Percentiles rank a stretch among this genome's conserved stretches.
These are phyloP conservation scores for Rhinichthys osculus DNA, from an alignment of 2,797 vertebrate genomes.

Conservation along the genomic window DNA sequence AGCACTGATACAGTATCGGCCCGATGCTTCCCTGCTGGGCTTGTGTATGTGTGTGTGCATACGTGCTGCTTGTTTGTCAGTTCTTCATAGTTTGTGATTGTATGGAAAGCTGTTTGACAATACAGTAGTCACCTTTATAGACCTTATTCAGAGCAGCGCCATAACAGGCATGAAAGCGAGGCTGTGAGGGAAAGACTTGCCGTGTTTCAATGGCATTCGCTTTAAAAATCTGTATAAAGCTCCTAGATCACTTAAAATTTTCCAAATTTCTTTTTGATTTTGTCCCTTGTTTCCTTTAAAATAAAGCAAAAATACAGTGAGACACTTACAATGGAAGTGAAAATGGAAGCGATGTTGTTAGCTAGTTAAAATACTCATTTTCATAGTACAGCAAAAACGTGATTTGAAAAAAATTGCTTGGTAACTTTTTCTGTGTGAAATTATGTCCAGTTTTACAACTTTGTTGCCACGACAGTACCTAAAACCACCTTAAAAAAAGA, in stretches of 20 bases:
- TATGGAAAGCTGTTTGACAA: neutral
- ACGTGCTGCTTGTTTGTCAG: slow-evolving; percentile 5
- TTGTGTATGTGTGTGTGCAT: slow-evolving; percentile 43
- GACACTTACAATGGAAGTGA: neutral
- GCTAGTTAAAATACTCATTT: too few species aligned
- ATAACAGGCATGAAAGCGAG: too few species aligned
- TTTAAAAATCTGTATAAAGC: too few species aligned
- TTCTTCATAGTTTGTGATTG: slow-evolving; percentile 3
- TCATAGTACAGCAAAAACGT: neutral
- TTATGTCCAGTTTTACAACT: neutral
- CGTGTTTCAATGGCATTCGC: too few species aligned
- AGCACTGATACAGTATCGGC: slow-evolving; percentile 48
- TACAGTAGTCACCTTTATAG: slow-evolving; percentile 12
- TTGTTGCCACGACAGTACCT: neutral
- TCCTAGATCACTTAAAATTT: too few species aligned
- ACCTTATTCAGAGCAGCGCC: too few species aligned
- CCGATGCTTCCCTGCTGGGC: slow-evolving; percentile 10
- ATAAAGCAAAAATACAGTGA: neutral
- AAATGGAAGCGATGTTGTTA: neutral
- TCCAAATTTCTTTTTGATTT: neutral
- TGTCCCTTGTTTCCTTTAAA: neutral
- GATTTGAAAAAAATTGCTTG: neutral
- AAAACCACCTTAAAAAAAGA: too few species aligned
- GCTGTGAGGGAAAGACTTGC: too few species aligned
- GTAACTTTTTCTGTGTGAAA: neutral